Conservation (phyloP, 1,140 invertebrate species). For the Cydia strobilella region DNA sequence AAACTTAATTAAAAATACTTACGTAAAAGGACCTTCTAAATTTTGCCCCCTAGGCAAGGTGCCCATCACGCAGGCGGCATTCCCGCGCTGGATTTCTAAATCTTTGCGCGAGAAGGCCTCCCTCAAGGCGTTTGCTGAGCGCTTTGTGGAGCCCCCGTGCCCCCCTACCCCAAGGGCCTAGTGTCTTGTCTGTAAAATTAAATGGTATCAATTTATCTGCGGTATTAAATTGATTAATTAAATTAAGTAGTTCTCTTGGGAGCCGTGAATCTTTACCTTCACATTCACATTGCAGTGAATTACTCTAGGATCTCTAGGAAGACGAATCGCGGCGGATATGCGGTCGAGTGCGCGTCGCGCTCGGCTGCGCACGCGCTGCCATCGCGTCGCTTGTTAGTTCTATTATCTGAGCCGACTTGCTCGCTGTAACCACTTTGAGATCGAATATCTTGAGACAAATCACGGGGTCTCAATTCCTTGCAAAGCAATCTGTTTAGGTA, state of each 20-base stretch:
- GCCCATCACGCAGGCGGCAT: too few relatives aligned
- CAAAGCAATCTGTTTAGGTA: conserved; percentile 20
- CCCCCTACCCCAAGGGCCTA: too few relatives aligned
- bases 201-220: background rate
- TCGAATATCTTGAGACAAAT: conserved; percentile 54
- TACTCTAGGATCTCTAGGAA: conserved; percentile 58
- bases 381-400: conserved; percentile 64
- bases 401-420: conserved; percentile 61
- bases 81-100: too few relatives aligned
- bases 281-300: conserved; percentile 31
- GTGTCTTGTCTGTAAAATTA: too few relatives aligned
- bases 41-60: too few relatives aligned
- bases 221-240: background rate
- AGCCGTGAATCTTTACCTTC: conserved; percentile 30
- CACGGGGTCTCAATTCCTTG: conserved; percentile 45
- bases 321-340: conserved; percentile 67
- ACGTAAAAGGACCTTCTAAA: too few relatives aligned
- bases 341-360: conserved; percentile 69
- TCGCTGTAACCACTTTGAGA: conserved; percentile 56
- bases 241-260: background rate
- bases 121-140: too few relatives aligned
- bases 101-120: too few relatives aligned
- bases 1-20: too few relatives aligned
- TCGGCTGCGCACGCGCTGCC: conserved; percentile 62
- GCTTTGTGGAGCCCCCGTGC: too few relatives aligned